Percentiles rank a stretch among this genome's conserved stretches.
These are phyloP conservation scores for Strigamia maritima DNA, from an alignment of 2,888 invertebrate genomes.

Conservation along the genomic window DNA sequence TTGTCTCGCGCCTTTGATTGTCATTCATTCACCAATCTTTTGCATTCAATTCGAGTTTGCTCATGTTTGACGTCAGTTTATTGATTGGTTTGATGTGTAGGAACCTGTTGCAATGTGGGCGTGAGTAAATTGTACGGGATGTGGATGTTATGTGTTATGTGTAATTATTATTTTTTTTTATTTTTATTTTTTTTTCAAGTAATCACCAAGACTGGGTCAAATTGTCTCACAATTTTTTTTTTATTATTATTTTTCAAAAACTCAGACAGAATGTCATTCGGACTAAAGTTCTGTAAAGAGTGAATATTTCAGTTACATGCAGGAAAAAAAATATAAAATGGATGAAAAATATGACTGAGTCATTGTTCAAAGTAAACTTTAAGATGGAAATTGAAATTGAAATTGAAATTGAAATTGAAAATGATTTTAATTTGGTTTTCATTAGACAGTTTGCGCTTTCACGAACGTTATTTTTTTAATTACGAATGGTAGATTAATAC, in stretches of 20 bases:
- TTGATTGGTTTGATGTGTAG: slow-evolving; percentile 27
- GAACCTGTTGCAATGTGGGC: slow-evolving; percentile 1
- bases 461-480: too few species aligned
- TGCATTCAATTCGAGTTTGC: neutral
- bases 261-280: slow-evolving; percentile 28
- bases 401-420: too few species aligned
- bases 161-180: neutral
- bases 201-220: neutral
- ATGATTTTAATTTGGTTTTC: neutral
- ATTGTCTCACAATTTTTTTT: slow-evolving; percentile 26
- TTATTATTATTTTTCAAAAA: slow-evolving; percentile 12
- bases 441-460: too few species aligned
- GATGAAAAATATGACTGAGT: neutral
- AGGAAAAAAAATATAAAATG: neutral
- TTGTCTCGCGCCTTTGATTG: slow-evolving; percentile 1
- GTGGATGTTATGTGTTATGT: neutral
- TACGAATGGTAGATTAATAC: too few species aligned
- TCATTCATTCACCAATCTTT: slow-evolving; percentile 7
- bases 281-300: slow-evolving; percentile 29
- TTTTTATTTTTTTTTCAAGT: neutral
- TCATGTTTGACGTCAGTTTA: slow-evolving; percentile 5
- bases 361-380: neutral
- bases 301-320: neutral
- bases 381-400: neutral
- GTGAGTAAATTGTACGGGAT: neutral